A percentile compares a stretch with the other conserved stretches of the same genome.
Evolutionary conservation across 2,113 vertebrate genomes (phyloP).

Genomic region (Indri indri): DNA sequence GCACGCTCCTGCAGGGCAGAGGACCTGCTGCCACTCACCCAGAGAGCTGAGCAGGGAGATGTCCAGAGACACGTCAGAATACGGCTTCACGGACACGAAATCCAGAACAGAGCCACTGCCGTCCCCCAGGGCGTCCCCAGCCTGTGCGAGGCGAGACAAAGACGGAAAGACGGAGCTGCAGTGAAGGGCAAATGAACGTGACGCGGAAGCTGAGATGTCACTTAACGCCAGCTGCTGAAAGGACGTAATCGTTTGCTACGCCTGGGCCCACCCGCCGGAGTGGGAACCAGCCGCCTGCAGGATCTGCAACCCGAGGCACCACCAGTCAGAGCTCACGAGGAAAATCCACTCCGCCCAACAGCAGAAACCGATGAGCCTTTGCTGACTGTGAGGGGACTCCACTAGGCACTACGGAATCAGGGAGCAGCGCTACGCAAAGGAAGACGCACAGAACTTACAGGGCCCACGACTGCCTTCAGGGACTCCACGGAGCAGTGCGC

Average conservation of each 20-base stretch:
- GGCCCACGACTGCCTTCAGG: not conserved
- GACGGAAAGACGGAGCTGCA: not conserved
- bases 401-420: not conserved
- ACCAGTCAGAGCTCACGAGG: no score
- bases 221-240: not conserved
- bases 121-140: conserved; percentile 89
- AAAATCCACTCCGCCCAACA: not conserved
- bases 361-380: not conserved
- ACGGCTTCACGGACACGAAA: conserved; percentile 93
- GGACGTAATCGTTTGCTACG: not conserved
- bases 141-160: conserved; percentile 77
- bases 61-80: conserved; percentile 95
- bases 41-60: conserved; percentile 94
- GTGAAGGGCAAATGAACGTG: not conserved
- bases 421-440: no score
- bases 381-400: not conserved
- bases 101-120: conserved; percentile 89
- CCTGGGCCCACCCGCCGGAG: not conserved
- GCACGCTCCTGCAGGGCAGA: not conserved
- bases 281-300: rapidly evolving
- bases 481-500: not conserved
- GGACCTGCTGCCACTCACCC: conserved; percentile 83
- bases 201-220: not conserved
- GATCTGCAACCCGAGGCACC: not conserved
- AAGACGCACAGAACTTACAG: not conserved